Evolutionary conservation across 1,140 invertebrate species (phyloP).

Genomic region (Chironomus tepperi): DNA sequence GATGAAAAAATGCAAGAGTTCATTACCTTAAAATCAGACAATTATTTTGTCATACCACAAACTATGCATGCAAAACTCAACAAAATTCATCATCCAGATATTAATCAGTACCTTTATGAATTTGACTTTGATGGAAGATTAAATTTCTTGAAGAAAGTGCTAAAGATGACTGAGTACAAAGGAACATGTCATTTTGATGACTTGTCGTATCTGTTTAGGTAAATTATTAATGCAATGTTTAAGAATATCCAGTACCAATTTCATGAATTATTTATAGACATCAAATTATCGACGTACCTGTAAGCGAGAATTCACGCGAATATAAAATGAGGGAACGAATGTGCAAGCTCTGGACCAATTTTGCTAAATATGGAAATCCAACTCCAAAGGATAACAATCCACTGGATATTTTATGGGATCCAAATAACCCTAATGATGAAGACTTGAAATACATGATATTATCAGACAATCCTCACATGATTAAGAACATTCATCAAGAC

Average conservation of each 20-base stretch:
- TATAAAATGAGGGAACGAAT: conserved; percentile 11
- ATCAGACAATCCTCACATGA: conserved; percentile 32
- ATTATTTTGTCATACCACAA: conserved; percentile 33
- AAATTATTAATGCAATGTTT: no score
- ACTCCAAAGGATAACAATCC: background rate
- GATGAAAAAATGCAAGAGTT: conserved; percentile 30
- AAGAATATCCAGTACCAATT: no score
- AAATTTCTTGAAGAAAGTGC: background rate
- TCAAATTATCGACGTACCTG: background rate
- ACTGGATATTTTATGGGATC: conserved; percentile 31
- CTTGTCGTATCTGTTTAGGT: background rate
- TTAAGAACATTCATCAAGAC: conserved; percentile 35
- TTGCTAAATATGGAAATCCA: conserved; percentile 31
- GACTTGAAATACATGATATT: conserved; percentile 36
- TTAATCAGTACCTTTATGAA: background rate
- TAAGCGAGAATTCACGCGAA: background rate
- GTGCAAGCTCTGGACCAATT: conserved; percentile 30
- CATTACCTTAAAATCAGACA: conserved; percentile 32
- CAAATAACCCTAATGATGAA: conserved; percentile 29
- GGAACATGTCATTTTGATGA: background rate
- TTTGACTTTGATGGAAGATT: background rate
- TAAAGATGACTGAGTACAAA: background rate
- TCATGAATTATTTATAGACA: background rate
- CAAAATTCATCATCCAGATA: conserved; percentile 28
- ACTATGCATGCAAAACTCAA: conserved; percentile 33